Evolutionary conservation across 1,140 invertebrate genomes (phyloP).

Genomic region (Drosophila melanica): DNA sequence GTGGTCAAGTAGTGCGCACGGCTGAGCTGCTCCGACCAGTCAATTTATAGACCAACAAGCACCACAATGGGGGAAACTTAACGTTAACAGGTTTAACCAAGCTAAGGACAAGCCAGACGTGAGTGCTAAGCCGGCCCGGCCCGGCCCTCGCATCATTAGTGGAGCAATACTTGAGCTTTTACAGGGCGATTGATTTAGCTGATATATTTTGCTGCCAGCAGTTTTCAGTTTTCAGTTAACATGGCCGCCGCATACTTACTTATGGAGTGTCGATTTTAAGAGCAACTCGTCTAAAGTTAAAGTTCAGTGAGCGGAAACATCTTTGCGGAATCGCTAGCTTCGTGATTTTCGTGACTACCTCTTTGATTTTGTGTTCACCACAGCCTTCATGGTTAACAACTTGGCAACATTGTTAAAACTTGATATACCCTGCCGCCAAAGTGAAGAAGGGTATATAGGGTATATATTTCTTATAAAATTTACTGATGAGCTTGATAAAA

Average conservation of each 20-base stretch:
- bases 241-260: conserved; percentile 2
- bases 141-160: conserved; percentile 65
- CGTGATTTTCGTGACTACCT: conserved; percentile 6
- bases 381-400: not conserved
- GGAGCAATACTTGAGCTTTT: conserved; percentile 66
- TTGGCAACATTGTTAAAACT: not conserved
- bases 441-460: too few species aligned
- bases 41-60: conserved; percentile 56
- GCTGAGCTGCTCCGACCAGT: conserved; percentile 58
- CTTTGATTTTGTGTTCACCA: not conserved
- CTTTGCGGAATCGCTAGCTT: not conserved
- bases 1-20: conserved; percentile 77
- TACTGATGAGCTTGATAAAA: too few species aligned
- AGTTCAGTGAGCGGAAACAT: conserved; percentile 23
- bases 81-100: conserved; percentile 80
- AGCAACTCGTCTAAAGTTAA: conserved; percentile 11
- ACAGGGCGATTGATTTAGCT: conserved; percentile 56
- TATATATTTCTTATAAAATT: too few species aligned
- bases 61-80: conserved; percentile 65
- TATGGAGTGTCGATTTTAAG: not conserved
- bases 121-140: conserved; percentile 37
- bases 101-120: conserved; percentile 71
- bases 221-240: not conserved
- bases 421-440: not conserved
- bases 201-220: conserved; percentile 14